A percentile compares a stretch with the other conserved stretches of the same genome.
Evolutionary conservation across 2,113 vertebrate species (phyloP).

Genomic region (Chroicocephalus ridibundus): DNA sequence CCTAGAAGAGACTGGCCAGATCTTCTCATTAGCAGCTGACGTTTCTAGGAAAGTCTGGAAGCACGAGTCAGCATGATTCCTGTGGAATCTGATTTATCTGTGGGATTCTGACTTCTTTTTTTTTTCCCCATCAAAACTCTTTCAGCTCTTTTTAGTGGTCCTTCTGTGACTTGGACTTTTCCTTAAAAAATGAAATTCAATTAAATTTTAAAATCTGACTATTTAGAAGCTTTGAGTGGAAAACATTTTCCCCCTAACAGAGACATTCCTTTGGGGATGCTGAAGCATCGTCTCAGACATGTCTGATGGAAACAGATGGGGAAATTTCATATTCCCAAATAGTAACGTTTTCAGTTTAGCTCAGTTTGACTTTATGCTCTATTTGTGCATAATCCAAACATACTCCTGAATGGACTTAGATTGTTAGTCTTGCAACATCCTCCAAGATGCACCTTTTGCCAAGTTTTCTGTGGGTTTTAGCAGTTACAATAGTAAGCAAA

Average conservation of each 20-base stretch:
- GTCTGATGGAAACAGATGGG: not conserved
- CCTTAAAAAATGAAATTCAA: not conserved
- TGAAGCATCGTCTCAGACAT: not conserved
- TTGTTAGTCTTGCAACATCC: not conserved
- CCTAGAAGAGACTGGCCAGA: not conserved
- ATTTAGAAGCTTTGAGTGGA: conserved; percentile 21
- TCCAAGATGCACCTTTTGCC: not conserved
- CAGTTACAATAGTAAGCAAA: not conserved
- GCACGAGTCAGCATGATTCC: not conserved
- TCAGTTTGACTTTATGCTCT: not conserved
- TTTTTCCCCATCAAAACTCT: not conserved
- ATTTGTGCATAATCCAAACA: not conserved
- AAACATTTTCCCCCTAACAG: not conserved
- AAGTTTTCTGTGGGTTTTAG: not conserved
- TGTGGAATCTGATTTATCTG: not conserved
- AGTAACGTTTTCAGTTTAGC: not conserved
- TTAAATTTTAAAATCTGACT: conserved; percentile 28
- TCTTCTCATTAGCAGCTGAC: not conserved
- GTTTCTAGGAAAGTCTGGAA: not conserved
- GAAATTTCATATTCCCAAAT: not conserved
- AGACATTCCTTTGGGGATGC: not conserved
- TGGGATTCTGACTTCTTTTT: not conserved
- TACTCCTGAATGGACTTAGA: not conserved
- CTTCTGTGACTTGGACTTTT: not conserved
- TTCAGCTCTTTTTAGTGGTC: not conserved